Base-by-base conservation (phyloP, 2,113 vertebrate genomes). In the Platysternon megacephalum region DNA sequence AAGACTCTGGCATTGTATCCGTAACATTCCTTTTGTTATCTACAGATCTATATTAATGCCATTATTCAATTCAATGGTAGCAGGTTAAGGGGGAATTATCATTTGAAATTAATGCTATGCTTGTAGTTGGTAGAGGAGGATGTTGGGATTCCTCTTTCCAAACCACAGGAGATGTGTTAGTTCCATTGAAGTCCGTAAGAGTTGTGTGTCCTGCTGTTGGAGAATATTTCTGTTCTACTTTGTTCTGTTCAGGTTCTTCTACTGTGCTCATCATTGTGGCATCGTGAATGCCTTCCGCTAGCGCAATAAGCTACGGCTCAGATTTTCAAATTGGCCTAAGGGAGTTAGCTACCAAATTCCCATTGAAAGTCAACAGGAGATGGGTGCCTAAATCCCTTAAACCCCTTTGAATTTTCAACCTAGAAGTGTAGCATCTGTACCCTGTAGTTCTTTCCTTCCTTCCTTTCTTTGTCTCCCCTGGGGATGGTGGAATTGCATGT, bases 141-240 rank as follows among this genome's bases (percentile, higher is more conserved):
- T 87, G 53, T 93, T 24, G 95, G 94, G 78, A 89, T 96, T 97
- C 92, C 42, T 95, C 49, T 65, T n/a, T 84, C 83, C 0, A 0
- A 85, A 68, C 26, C 49, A 87, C 87, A n/a, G 3, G 56, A 86
- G 32, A 53, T 76, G 24, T 93, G 93, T 96, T 82, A 90, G 82
- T 86, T 46, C 46, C 61, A 72, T 78, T 56, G 22, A 58, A 93
- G 81, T 65, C 87, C 92, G 32, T 24, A 83, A 82, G 82, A 22
- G 35, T 78, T 56, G 26, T 56, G 80, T 56, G 28, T 88, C 90
- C 76, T 88, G 85, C 14, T 46, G 6, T 2, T 11, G 81, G 39
- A 32, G 7, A 1, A 93, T 46, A 76, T 44, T 44, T n/a, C 9
- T 35, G 53, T 56, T 91, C 78, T 88, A 46, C 74, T 85, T 4